These are phyloP conservation scores for Aporophyla lueneburgensis DNA, from an alignment of 2,888 invertebrate species.

Conservation along the genomic window DNA sequence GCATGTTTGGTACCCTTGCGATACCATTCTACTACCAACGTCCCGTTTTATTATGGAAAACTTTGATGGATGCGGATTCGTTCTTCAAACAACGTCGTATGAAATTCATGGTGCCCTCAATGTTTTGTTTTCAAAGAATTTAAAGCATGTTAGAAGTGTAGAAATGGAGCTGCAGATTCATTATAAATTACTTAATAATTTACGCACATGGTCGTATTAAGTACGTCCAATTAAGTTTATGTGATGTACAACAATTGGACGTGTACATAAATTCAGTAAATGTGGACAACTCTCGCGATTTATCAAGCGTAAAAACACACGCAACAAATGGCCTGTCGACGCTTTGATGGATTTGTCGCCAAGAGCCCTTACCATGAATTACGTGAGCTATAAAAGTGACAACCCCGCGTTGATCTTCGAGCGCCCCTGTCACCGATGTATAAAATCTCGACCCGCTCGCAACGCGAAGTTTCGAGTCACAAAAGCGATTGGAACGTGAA, in stretches of 20 bases:
- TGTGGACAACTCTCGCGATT: slow-evolving; percentile 88
- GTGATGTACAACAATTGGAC: slow-evolving; percentile 81
- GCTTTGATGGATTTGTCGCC: slow-evolving; percentile 89
- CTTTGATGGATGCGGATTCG: slow-evolving; percentile 72
- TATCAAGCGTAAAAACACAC: slow-evolving; percentile 89
- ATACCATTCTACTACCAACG: slow-evolving; percentile 64
- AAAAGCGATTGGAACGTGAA: slow-evolving; percentile 66
- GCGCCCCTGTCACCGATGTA: slow-evolving; percentile 71
- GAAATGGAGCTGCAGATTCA: slow-evolving; percentile 9
- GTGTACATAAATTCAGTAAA: slow-evolving; percentile 85
- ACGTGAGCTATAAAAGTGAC: slow-evolving; percentile 79
- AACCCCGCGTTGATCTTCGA: slow-evolving; percentile 73
- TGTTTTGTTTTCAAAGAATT: slow-evolving; percentile 49
- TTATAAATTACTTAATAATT: slow-evolving; percentile 35
- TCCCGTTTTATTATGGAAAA: slow-evolving; percentile 76
- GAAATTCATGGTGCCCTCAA: slow-evolving; percentile 73
- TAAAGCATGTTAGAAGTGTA: neutral
- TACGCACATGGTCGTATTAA: slow-evolving; percentile 55
- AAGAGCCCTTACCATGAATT: slow-evolving; percentile 84
- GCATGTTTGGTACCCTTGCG: slow-evolving; percentile 59
- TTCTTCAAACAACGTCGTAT: slow-evolving; percentile 78
- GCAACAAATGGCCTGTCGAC: slow-evolving; percentile 90
- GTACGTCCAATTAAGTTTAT: slow-evolving; percentile 78
- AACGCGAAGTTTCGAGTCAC: slow-evolving; percentile 63
- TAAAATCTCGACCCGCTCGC: slow-evolving; percentile 64